Conservation (phyloP, 2,113 vertebrate genomes). For the Syngnathoides biaculeatus region DNA sequence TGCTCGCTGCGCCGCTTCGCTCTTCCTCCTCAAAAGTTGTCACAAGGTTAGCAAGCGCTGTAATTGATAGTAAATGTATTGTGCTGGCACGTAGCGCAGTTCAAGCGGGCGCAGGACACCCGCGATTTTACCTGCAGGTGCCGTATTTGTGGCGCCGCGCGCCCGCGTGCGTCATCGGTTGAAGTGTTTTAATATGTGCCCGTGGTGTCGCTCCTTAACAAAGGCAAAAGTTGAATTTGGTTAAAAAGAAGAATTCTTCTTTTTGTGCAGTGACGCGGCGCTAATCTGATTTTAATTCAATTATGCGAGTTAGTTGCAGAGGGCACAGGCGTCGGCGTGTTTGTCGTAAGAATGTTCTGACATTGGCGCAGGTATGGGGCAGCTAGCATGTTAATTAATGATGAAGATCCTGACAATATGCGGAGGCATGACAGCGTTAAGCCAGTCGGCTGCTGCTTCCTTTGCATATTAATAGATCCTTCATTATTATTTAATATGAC, state of each 20-base stretch:
- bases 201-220: conserved; percentile 39
- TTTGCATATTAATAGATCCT: conserved; percentile 86
- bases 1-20: conserved; percentile 30
- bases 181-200: conserved; percentile 47
- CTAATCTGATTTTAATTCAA: conserved; percentile 84
- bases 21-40: conserved; percentile 40
- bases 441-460: conserved; percentile 80
- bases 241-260: conserved; percentile 58
- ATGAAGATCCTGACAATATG: conserved; percentile 86
- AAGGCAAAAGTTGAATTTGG: conserved; percentile 10
- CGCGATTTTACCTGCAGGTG: conserved; percentile 47
- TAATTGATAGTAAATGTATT: conserved; percentile 72
- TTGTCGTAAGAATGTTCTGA: conserved; percentile 82
- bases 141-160: conserved; percentile 46
- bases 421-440: conserved; percentile 83
- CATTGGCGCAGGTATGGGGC: conserved; percentile 82
- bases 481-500: conserved; percentile 88
- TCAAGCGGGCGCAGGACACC: conserved; percentile 56
- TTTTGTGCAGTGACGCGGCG: conserved; percentile 71
- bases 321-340: conserved; percentile 73
- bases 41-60: conserved; percentile 63
- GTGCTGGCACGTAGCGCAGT: conserved; percentile 59
- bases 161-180: conserved; percentile 46
- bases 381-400: conserved; percentile 84
- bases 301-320: conserved; percentile 72